phyloP scores from a whole-genome alignment of 2,113 vertebrate species.

The Phalacrocorax aristotelis region DNA sequence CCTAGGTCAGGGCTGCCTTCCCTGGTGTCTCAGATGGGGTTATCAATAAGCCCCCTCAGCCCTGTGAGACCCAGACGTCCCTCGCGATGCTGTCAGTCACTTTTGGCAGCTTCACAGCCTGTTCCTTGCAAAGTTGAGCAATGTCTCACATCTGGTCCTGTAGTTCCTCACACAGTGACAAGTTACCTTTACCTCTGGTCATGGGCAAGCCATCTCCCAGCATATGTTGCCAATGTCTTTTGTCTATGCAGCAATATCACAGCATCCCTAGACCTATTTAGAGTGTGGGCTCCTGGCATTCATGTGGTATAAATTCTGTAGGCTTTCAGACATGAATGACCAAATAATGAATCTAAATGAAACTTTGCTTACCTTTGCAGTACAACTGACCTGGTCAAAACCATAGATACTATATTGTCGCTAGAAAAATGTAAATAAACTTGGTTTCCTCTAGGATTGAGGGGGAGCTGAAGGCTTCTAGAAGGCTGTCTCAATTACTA shows the following conservation, averaged over 20 bases:
- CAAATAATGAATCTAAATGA: neutral
- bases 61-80: neutral
- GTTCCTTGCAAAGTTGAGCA: neutral
- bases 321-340: neutral
- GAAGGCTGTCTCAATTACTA: neutral
- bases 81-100: neutral
- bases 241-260: neutral
- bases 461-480: neutral
- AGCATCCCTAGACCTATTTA: neutral
- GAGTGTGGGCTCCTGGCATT: neutral
- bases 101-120: neutral
- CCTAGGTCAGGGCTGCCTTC: neutral
- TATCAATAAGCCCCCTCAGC: neutral
- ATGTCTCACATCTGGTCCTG: accelerated
- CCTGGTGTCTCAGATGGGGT: neutral
- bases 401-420: neutral
- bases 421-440: neutral
- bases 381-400: neutral
- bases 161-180: neutral
- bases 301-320: neutral
- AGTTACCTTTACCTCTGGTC: neutral
- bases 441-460: neutral
- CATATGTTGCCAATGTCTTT: neutral
- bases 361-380: neutral
- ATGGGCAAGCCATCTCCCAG: neutral